Evolutionary conservation across 1,140 invertebrate genomes (phyloP), one percentile per base, ranked within the genome.

Genomic region (Tigriopus japonicus): DNA sequence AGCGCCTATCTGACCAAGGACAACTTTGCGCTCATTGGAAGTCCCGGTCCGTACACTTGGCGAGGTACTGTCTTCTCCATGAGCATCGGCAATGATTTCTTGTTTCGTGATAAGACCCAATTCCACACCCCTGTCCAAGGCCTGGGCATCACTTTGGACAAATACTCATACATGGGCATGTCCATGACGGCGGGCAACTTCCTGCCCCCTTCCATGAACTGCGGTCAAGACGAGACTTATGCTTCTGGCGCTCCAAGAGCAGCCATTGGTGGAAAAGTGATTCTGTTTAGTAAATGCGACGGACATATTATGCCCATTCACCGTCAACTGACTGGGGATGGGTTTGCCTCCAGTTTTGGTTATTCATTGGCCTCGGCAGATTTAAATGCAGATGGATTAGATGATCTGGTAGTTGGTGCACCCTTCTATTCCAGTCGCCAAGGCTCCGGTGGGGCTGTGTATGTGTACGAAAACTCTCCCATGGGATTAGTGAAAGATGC

Each of bases 161-260:
- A 88, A 71, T 91, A 93, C 71, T 90, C 86, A 68, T 92, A 92
- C 71, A 73, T 90, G 66, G 86, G 85, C 84, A 91, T 91, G 87
- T 84, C 86, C 41, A 86, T 91, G 0, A 78, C 83, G 2, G 85
- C 82, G 19, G 89, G 83, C 0, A 77, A 80, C 42, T 90, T 89
- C 68, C 65, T 71, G 23, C 56, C 58, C 19, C 21, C n/a, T 35
- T 17, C 42, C n/a, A 17, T 41, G 1, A 62, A 28, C 21, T 62
- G 62, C 56, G 68, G 67, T 12, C 67, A 71, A 19, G 68, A 67
- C 42, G 75, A 79, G 63, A 81, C 79, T 0, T 93, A 85, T 67
- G 87, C 83, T 0, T 81, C 85, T 5, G 90, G 90, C 3, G 89
- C 89, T 0, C 89, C 90, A 0, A 66, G 88, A 14, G 80, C 87